Evolutionary conservation across 2,113 vertebrate species (phyloP).

Genomic region (Irena cyanogastra): DNA sequence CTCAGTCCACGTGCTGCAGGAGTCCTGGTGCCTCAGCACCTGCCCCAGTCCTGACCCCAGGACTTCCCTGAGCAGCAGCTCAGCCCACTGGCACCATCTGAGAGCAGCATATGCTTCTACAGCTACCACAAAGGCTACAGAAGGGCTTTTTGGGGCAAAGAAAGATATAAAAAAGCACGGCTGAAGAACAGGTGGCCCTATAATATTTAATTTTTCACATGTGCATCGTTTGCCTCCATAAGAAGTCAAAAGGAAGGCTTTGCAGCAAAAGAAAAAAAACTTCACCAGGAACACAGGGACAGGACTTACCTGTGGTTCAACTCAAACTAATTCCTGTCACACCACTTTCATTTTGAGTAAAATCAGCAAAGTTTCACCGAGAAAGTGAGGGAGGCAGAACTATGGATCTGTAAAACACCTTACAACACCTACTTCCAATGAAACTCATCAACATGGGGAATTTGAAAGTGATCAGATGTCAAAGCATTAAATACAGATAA

Average conservation of each 20-base stretch:
- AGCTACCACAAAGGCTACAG: not conserved
- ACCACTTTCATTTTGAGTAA: not conserved
- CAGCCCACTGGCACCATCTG: not conserved
- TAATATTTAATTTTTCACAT: not conserved
- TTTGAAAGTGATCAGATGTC: not conserved
- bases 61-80: not conserved
- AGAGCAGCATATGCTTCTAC: not conserved
- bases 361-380: not conserved
- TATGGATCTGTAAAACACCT: not conserved
- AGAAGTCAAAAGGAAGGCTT: not conserved
- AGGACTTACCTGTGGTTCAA: not conserved
- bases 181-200: not conserved
- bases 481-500: not conserved
- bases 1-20: not conserved
- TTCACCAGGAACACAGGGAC: not conserved
- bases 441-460: not conserved
- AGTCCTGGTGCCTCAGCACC: not conserved
- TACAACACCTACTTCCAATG: not conserved
- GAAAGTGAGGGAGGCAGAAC: not conserved
- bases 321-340: not conserved
- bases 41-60: not conserved
- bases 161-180: not conserved
- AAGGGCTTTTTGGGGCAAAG: not conserved
- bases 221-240: not conserved
- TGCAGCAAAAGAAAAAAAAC: not conserved